Evolutionary conservation across 2,797 vertebrate genomes (phyloP).

Genomic region (Hoplostethus atlanticus): DNA sequence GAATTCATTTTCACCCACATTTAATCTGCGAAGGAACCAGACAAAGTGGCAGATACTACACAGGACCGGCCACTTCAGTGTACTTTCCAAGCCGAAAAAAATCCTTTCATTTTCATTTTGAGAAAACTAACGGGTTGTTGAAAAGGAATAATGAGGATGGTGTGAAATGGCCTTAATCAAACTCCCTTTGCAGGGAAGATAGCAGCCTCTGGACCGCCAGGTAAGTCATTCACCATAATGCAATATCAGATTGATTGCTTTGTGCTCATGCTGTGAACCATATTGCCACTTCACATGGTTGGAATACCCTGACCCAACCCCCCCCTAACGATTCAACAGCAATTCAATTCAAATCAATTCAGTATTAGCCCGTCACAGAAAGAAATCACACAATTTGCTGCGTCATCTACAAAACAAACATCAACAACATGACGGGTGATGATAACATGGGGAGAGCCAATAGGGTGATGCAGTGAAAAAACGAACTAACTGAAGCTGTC

Average conservation of each 20-base stretch:
- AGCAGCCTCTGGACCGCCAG: not conserved
- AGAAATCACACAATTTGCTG: not conserved
- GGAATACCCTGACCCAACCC: conserved; percentile 8
- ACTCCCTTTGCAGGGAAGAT: conserved; percentile 46
- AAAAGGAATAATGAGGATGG: conserved; percentile 47
- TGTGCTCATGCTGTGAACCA: conserved; percentile 25
- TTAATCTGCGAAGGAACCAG: conserved; percentile 8
- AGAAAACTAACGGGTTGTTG: conserved; percentile 46
- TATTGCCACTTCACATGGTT: conserved; percentile 22
- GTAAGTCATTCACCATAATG: conserved; percentile 19
- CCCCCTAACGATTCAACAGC: no score
- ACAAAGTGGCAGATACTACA: not conserved
- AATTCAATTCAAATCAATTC: conserved; percentile 12
- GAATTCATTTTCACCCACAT: no score
- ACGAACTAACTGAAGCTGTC: no score
- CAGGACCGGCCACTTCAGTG: conserved; percentile 2
- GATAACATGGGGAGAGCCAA: no score
- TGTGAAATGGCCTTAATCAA: conserved; percentile 43
- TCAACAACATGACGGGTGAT: no score
- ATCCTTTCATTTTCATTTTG: conserved; percentile 14
- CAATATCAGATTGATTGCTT: conserved; percentile 43
- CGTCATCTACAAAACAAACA: not conserved
- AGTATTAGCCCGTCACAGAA: not conserved
- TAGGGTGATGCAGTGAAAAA: no score
- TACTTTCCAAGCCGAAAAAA: conserved; percentile 24